These are phyloP conservation scores for Monochamus saltuarius DNA, from an alignment of 1,140 invertebrate genomes.

Conservation along the genomic window DNA sequence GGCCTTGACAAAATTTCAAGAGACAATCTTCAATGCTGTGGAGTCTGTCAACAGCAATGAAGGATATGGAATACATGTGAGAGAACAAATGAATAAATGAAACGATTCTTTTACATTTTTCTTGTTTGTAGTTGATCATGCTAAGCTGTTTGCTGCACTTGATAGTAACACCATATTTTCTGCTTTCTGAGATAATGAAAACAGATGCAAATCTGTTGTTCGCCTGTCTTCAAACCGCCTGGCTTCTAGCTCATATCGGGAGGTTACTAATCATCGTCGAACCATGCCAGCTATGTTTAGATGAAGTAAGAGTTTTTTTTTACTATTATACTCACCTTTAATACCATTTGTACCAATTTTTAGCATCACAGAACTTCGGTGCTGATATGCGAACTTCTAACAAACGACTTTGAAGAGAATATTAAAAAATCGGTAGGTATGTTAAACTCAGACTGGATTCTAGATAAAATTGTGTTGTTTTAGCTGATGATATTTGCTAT, in stretches of 20 bases:
- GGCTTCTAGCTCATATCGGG: conserved; percentile 64
- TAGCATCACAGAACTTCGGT: not conserved
- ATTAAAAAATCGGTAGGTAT: conserved; percentile 13
- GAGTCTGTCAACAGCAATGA: not conserved
- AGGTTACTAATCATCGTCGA: conserved; percentile 67
- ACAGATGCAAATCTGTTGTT: conserved; percentile 48
- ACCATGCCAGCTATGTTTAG: conserved; percentile 62
- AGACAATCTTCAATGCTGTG: not conserved
- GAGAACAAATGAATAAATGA: not conserved
- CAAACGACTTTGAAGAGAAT: conserved; percentile 6
- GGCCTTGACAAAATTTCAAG: not conserved
- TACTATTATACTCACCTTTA: conserved; percentile 7
- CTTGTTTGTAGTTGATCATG: conserved; percentile 53
- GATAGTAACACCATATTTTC: conserved; percentile 71
- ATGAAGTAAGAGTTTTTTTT: conserved; percentile 53
- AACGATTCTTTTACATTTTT: not conserved
- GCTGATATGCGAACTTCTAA: conserved; percentile 6
- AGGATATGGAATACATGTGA: conserved; percentile 12
- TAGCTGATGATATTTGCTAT: conserved; percentile 66
- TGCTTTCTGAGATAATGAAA: conserved; percentile 63
- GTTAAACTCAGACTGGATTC: not conserved
- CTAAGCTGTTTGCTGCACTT: conserved; percentile 68
- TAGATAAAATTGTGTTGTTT: conserved; percentile 12
- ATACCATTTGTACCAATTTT: not conserved
- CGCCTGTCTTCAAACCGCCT: conserved; percentile 60